Percentiles rank a stretch among this genome's conserved stretches.
Evolutionary conservation across 2,888 invertebrate genomes (phyloP).

Genomic region (Leptothorax acervorum): DNA sequence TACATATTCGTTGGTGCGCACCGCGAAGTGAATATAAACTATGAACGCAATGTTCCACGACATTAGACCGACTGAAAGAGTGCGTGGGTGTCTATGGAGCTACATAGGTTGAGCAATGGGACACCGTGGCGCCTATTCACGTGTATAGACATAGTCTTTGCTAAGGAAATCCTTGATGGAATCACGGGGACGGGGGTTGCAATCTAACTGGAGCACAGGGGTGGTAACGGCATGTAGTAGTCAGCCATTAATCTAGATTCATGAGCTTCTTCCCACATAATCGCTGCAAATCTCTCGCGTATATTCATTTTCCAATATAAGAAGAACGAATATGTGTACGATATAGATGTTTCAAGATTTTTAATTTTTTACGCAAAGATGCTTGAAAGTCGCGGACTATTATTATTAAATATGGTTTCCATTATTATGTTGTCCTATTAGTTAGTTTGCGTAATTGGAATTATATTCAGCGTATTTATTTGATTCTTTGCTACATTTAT

Average conservation of each 20-base stretch:
- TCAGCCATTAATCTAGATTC: conserved; percentile 73
- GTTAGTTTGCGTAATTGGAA: not conserved
- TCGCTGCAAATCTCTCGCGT: conserved; percentile 17
- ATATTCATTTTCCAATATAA: conserved; percentile 10
- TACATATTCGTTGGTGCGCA: not conserved
- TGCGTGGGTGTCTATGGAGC: conserved; percentile 41
- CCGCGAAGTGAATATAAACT: conserved; percentile 14
- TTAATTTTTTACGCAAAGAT: not conserved
- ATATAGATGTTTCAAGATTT: not conserved
- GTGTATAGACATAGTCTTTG: conserved; percentile 71
- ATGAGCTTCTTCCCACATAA: conserved; percentile 45
- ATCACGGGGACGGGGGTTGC: conserved; percentile 55
- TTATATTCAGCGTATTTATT: not conserved
- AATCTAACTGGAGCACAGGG: conserved; percentile 60
- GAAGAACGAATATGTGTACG: not conserved
- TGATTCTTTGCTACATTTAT: not conserved
- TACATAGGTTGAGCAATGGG: conserved; percentile 66
- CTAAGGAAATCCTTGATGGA: conserved; percentile 66
- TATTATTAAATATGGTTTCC: not conserved
- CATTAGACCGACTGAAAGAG: conserved; percentile 36
- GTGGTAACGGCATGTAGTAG: conserved; percentile 55
- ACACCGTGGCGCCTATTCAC: conserved; percentile 76
- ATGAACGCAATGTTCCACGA: conserved; percentile 36
- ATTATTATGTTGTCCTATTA: not conserved
- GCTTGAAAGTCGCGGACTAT: not conserved